Evolutionary conservation across 2,888 invertebrate species (phyloP), one percentile per base, ranked within the genome.

Genomic region (Automeris io): DNA sequence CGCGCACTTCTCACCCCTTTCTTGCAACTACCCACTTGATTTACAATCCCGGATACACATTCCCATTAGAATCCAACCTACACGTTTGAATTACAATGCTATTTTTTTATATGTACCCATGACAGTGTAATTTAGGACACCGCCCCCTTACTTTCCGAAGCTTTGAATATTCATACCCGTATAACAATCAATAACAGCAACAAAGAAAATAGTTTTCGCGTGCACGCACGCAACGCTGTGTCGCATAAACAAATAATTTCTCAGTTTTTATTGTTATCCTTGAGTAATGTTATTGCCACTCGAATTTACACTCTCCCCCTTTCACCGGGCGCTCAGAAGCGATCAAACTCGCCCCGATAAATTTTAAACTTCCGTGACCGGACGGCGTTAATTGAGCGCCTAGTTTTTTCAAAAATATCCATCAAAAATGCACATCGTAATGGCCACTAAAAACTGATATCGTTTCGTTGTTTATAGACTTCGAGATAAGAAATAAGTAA

Each of bases 231-330:
- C 85, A 73, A 86, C 79, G 71, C 65, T 63, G 67, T 81, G 80
- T 80, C 83, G 81, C 79, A 76, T 81, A 81, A 83, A 83, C 79
- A 82, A 85, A 80, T 80, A 85, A 79, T 80, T 81, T 80, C 71
- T 73, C 68, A 67, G 67, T 69, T 77, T 78, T 79, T 82, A 71
- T 74, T 73, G 67, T 74, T 70, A 75, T 74, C 69, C 68, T 61
- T 72, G 70, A 71, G 64, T 66, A 65, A 63, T 61, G 59, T 67
- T 65, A 61, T 70, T 64, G 64, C 64, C 61, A 63, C 66, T 69
- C 59, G 63, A 68, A 68, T 70, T 67, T 68, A 67, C 65, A 68
- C 61, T 57, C 56, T 50, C 53, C 54, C 49, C 51, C 47, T 41
- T 49, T 40, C 46, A 49, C 40, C 35, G 34, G 22, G 22, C 62